Conservation (phyloP, 2,888 invertebrate genomes). For the Harpagoxenus sublaevis region DNA sequence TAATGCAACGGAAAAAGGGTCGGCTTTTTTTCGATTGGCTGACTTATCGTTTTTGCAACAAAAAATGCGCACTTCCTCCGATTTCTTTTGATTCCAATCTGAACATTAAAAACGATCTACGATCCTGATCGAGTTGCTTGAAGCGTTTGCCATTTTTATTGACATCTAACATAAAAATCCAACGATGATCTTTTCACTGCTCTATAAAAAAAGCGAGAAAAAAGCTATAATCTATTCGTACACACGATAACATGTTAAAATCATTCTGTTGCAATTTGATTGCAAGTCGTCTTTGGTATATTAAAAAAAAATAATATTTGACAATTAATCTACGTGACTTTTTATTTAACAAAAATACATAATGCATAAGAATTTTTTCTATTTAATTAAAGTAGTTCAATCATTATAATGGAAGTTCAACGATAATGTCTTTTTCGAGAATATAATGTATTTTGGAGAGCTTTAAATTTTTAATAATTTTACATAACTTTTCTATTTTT, state of each 20-base stretch:
- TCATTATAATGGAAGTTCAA: not conserved
- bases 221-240: not conserved
- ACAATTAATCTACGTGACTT: not conserved
- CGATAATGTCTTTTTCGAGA: not conserved
- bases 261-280: not conserved
- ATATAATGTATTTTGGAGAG: not conserved
- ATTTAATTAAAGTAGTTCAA: not conserved
- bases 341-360: not conserved
- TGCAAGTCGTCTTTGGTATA: not conserved
- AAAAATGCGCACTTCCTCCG: slow-evolving; percentile 1
- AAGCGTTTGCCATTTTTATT: not conserved
- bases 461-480: not conserved
- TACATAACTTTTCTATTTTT: not conserved
- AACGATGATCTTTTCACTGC: not conserved
- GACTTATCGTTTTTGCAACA: not conserved
- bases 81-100: slow-evolving; percentile 32
- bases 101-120: slow-evolving; percentile 10
- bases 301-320: not conserved
- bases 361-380: not conserved
- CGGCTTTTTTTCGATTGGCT: slow-evolving; percentile 26
- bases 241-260: not conserved
- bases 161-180: not conserved
- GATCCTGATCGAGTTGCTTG: not conserved
- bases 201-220: slow-evolving; percentile 28
- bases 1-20: slow-evolving; percentile 19